A percentile compares a stretch with the other conserved stretches of the same genome.
phyloP scores from a whole-genome alignment of 2,888 invertebrate species.

The Strigamia maritima region DNA sequence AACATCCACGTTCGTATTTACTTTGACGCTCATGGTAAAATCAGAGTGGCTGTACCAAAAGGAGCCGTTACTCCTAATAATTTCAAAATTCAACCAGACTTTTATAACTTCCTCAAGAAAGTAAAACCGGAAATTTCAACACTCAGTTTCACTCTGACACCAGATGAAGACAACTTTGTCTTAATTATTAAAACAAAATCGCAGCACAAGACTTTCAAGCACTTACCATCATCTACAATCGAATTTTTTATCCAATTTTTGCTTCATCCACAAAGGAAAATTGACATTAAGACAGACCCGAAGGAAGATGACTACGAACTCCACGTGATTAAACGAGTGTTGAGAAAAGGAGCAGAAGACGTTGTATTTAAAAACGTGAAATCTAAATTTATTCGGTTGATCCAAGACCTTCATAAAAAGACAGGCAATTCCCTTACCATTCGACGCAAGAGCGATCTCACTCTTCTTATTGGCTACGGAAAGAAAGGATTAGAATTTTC shows the following conservation, averaged over 20 bases:
- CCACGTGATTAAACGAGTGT: neutral
- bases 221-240: neutral
- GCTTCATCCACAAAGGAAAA: neutral
- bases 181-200: neutral
- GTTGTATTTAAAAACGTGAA: neutral
- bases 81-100: neutral
- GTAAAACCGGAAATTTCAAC: neutral
- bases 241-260: neutral
- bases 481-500: neutral
- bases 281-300: neutral
- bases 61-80: neutral
- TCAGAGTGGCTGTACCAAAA: neutral
- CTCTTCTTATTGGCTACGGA: neutral
- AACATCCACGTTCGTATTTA: neutral
- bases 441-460: neutral
- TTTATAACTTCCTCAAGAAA: neutral
- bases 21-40: neutral
- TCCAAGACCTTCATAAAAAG: neutral
- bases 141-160: neutral
- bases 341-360: neutral
- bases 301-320: neutral
- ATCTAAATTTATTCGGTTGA: neutral
- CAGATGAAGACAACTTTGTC: neutral
- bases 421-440: neutral
- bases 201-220: neutral